Conservation (phyloP, 2,113 vertebrate species). For the Ramphastos sulfuratus region DNA sequence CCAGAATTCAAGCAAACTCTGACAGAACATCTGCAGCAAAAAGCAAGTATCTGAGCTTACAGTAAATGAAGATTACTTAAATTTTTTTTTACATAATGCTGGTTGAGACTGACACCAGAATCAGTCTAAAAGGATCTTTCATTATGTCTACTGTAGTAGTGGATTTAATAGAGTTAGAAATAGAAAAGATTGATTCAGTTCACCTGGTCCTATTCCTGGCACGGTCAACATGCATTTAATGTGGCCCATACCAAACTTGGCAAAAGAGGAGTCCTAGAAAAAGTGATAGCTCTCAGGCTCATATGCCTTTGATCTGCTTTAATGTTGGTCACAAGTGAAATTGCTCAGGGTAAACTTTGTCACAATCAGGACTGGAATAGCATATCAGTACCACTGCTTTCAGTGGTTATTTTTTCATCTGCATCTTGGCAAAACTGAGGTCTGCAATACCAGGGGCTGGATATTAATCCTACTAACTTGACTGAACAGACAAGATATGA, state of each 20-base stretch:
- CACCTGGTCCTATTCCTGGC: not conserved
- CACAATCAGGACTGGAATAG: not conserved
- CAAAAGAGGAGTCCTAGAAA: not conserved
- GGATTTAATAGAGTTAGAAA: conserved; percentile 31
- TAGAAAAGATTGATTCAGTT: conserved; percentile 10
- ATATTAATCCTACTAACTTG: not conserved
- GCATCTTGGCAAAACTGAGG: not conserved
- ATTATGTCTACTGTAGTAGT: not conserved
- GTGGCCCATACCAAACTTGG: not conserved
- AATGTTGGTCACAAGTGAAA: not conserved
- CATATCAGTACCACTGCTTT: not conserved
- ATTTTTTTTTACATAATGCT: conserved; percentile 34
- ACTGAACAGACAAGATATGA: not conserved
- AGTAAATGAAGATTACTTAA: conserved; percentile 53
- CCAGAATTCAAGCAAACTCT: conserved; percentile 27
- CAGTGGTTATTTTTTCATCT: not conserved
- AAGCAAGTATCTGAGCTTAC: conserved; percentile 34
- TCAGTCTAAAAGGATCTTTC: conserved; percentile 24
- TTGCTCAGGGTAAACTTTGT: not conserved
- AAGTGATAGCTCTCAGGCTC: not conserved
- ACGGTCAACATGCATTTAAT: not conserved
- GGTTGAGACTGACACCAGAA: conserved; percentile 21
- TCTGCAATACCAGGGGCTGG: not conserved
- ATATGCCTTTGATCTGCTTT: not conserved
- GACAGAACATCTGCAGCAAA: conserved; percentile 51